phyloP scores from a whole-genome alignment of 2,888 invertebrate species.

The Drosophila neutralis region DNA sequence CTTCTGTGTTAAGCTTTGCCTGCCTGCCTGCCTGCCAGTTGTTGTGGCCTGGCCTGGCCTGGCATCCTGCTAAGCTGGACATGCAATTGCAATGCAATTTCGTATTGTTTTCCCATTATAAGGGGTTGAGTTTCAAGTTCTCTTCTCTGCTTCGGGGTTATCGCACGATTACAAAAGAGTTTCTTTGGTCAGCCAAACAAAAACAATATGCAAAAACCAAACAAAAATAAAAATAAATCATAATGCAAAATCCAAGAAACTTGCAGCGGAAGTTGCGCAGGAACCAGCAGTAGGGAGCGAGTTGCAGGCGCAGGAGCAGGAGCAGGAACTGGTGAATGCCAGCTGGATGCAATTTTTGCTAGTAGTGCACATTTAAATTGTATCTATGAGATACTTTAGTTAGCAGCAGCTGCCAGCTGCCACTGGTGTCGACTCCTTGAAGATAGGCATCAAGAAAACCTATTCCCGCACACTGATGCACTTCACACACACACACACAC shows the following conservation, averaged over 20 bases:
- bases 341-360: slow-evolving; percentile 45
- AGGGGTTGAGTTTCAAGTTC: slow-evolving; percentile 76
- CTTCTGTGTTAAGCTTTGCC: slow-evolving; percentile 5
- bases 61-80: slow-evolving; percentile 77
- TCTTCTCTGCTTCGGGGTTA: slow-evolving; percentile 68
- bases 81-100: slow-evolving; percentile 73
- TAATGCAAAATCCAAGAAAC: slow-evolving; percentile 48
- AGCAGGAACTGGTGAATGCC: slow-evolving; percentile 16
- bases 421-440: slow-evolving; percentile 34
- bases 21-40: slow-evolving; percentile 22
- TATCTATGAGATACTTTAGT: slow-evolving; percentile 70
- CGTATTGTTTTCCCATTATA: slow-evolving; percentile 56
- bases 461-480: slow-evolving; percentile 18
- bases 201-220: slow-evolving; percentile 35
- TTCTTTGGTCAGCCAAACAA: slow-evolving; percentile 68
- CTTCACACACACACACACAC: neutral
- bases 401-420: slow-evolving; percentile 49
- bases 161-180: slow-evolving; percentile 81
- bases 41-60: slow-evolving; percentile 10
- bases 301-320: neutral
- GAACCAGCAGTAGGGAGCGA: neutral
- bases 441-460: slow-evolving; percentile 46
- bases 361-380: slow-evolving; percentile 46
- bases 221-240: slow-evolving; percentile 25
- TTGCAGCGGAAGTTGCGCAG: slow-evolving; percentile 72